phyloP scores from a whole-genome alignment of 2,888 invertebrate species.

The Bedellia somnulentella region DNA sequence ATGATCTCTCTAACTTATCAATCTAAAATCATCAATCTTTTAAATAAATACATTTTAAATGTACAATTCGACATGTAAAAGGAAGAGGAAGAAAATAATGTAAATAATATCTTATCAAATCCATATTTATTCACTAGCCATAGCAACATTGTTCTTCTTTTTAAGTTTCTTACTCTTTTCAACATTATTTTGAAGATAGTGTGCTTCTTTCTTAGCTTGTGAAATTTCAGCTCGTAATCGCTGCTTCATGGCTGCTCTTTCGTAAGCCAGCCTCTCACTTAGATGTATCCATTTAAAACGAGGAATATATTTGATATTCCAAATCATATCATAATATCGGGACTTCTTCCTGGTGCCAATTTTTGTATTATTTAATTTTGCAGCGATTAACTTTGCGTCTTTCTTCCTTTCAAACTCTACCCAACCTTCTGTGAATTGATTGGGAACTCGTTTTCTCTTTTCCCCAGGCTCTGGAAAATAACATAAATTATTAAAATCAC shows the following conservation, averaged over 20 bases:
- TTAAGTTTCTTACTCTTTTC: constrained; percentile 74
- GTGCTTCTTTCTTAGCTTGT: constrained; percentile 88
- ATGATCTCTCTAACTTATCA: too few relatives aligned
- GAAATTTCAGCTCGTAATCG: constrained; percentile 83
- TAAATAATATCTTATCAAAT: too few relatives aligned
- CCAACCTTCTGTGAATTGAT: constrained; percentile 91
- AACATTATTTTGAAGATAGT: constrained; percentile 81
- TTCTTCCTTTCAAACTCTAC: constrained; percentile 89
- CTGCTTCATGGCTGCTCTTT: constrained; percentile 86
- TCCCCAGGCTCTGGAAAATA: constrained; percentile 42
- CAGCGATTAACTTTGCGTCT: constrained; percentile 84
- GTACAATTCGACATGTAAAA: too few relatives aligned
- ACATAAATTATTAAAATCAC: too few relatives aligned
- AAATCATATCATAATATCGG: constrained; percentile 85
- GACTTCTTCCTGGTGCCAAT: constrained; percentile 85
- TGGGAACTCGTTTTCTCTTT: constrained; percentile 57
- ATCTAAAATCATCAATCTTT: too few relatives aligned
- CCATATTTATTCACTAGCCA: too few relatives aligned
- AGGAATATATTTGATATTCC: constrained; percentile 96
- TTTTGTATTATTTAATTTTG: constrained; percentile 80
- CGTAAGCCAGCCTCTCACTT: constrained; percentile 90
- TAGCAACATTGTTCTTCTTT: constrained; percentile 30
- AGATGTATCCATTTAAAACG: constrained; percentile 96
- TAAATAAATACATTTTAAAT: too few relatives aligned
- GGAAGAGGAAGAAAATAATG: too few relatives aligned